Conservation (phyloP, 2,888 invertebrate species). For the Metopia argyrocephala region DNA sequence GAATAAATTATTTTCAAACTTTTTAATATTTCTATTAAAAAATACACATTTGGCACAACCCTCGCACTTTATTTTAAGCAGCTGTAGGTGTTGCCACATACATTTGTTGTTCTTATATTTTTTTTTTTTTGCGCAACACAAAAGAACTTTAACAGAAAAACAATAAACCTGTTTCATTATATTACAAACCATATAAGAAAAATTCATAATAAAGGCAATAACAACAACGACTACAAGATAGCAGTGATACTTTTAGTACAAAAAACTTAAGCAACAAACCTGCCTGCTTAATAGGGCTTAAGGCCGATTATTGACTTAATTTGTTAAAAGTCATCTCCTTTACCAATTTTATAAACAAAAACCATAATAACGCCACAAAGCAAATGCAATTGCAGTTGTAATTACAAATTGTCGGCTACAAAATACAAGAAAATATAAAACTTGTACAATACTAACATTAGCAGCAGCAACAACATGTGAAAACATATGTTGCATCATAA, state of each 20-base stretch:
- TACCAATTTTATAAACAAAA: not conserved
- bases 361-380: not conserved
- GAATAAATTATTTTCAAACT: too few relatives aligned
- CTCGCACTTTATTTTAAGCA: conserved; percentile 8
- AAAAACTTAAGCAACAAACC: too few relatives aligned
- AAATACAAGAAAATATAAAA: conserved; percentile 16
- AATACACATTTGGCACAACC: conserved; percentile 22
- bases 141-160: not conserved
- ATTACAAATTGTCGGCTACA: conserved; percentile 44
- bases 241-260: too few relatives aligned
- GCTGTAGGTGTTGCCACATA: conserved; percentile 57
- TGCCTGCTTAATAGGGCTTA: conserved; percentile 58
- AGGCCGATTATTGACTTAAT: conserved; percentile 62
- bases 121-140: not conserved
- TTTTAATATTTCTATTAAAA: too few relatives aligned
- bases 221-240: too few relatives aligned
- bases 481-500: conserved; percentile 64
- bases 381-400: conserved; percentile 31
- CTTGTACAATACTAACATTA: conserved; percentile 17
- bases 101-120: conserved; percentile 35
- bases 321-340: conserved; percentile 38
- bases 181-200: too few relatives aligned
- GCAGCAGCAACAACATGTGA: conserved; percentile 43
- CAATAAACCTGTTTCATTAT: conserved; percentile 35
- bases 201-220: too few relatives aligned